A percentile compares a stretch with the other conserved stretches of the same genome.
These are phyloP conservation scores for Melinaea marsaeus DNA, from an alignment of 2,888 invertebrate species.

Conservation along the genomic window DNA sequence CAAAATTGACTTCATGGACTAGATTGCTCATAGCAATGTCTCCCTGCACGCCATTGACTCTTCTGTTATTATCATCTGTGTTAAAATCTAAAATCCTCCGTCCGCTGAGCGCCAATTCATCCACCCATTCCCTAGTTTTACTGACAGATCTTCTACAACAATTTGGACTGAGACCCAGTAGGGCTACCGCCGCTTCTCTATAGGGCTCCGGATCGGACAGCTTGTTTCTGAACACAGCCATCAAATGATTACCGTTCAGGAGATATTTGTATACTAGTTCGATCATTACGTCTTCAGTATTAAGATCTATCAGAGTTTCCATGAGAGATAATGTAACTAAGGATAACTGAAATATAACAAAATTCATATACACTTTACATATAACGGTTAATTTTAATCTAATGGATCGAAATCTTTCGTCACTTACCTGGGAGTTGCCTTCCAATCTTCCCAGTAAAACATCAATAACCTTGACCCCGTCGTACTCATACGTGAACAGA, in stretches of 20 bases:
- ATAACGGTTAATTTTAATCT: background rate
- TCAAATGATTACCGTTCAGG: conserved; percentile 59
- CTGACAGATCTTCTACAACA: conserved; percentile 73
- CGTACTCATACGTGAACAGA: conserved; percentile 88
- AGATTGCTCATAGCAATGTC: conserved; percentile 66
- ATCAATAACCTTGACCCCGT: conserved; percentile 89
- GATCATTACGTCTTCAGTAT: conserved; percentile 97
- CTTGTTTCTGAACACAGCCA: conserved; percentile 50
- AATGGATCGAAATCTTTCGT: no score
- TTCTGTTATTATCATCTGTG: conserved; percentile 47
- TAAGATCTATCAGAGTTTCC: conserved; percentile 92
- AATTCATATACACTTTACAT: background rate
- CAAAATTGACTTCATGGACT: conserved; percentile 63
- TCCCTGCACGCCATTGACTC: conserved; percentile 58
- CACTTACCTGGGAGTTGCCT: conserved; percentile 83
- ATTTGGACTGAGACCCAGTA: conserved; percentile 77
- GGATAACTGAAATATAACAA: conserved; percentile 78
- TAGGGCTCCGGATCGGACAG: conserved; percentile 59
- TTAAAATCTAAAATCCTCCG: conserved; percentile 56
- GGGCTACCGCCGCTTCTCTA: conserved; percentile 62
- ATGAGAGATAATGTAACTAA: conserved; percentile 93
- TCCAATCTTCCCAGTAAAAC: conserved; percentile 88
- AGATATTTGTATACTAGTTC: conserved; percentile 93
- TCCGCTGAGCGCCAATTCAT: conserved; percentile 59
- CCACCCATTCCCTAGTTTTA: conserved; percentile 60